Evolutionary conservation across 2,888 invertebrate species (phyloP).

Genomic region (Kuschelorhynchus macadamiae): DNA sequence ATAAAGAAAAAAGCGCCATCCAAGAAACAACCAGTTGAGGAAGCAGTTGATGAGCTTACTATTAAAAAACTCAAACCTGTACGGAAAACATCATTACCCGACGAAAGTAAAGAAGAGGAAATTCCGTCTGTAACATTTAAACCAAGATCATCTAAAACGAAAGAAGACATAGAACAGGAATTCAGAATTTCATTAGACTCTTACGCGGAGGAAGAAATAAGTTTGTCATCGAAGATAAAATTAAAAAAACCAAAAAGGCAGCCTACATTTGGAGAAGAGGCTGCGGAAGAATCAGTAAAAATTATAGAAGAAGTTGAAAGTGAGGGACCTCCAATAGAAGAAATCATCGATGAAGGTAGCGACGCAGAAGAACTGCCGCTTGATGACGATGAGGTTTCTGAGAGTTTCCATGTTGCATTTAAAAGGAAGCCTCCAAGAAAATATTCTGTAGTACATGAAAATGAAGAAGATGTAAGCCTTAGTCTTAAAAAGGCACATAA

Average conservation of each 20-base stretch:
- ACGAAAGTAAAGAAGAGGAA: slow-evolving; percentile 81
- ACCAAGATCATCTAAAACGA: slow-evolving; percentile 82
- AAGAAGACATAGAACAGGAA: slow-evolving; percentile 91
- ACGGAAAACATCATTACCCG: slow-evolving; percentile 76
- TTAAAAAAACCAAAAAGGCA: slow-evolving; percentile 79
- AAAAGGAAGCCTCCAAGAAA: slow-evolving; percentile 69
- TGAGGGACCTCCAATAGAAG: slow-evolving; percentile 75
- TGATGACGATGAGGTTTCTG: slow-evolving; percentile 73
- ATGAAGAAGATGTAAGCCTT: slow-evolving; percentile 74
- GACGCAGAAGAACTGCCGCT: slow-evolving; percentile 73
- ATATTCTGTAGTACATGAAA: slow-evolving; percentile 76
- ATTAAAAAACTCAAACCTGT: slow-evolving; percentile 82
- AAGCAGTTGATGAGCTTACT: slow-evolving; percentile 78
- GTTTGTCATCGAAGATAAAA: slow-evolving; percentile 87
- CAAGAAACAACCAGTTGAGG: slow-evolving; percentile 71
- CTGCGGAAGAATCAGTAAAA: slow-evolving; percentile 82
- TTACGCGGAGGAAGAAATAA: slow-evolving; percentile 90
- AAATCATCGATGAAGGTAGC: slow-evolving; percentile 76
- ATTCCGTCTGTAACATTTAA: slow-evolving; percentile 86
- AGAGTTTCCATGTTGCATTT: slow-evolving; percentile 69
- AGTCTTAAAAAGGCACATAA: slow-evolving; percentile 68
- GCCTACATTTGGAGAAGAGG: slow-evolving; percentile 83
- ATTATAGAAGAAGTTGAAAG: slow-evolving; percentile 77
- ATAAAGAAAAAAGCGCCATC: slow-evolving; percentile 66
- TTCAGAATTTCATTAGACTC: slow-evolving; percentile 89